Conservation (phyloP, 1,140 invertebrate species). For the Macrotrachela quadricornifera region DNA sequence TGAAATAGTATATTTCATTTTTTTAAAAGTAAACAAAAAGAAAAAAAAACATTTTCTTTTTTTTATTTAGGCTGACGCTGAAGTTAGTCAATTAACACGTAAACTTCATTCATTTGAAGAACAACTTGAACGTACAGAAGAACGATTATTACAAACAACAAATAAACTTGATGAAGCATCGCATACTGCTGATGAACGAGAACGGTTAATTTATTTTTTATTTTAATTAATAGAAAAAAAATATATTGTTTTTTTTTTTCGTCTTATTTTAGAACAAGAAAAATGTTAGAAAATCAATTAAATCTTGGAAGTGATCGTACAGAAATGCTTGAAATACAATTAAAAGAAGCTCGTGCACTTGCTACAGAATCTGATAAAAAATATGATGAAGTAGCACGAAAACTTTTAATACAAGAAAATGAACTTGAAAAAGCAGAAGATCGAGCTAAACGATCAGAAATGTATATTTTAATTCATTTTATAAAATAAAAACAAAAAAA, state of each 20-base stretch:
- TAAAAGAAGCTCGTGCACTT: conserved; percentile 90
- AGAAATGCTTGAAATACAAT: conserved; percentile 86
- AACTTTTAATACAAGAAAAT: conserved; percentile 75
- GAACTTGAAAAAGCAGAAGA: conserved; percentile 83
- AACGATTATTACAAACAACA: conserved; percentile 80
- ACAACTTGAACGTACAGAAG: conserved; percentile 90
- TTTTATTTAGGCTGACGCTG: conserved; percentile 64
- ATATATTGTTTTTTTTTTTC: neutral
- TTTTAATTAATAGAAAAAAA: neutral
- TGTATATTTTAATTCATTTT: conserved; percentile 40
- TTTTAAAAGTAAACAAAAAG: neutral
- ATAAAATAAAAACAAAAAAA: no score
- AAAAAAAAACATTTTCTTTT: no score
- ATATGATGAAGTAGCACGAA: conserved; percentile 98
- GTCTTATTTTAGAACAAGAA: conserved; percentile 55
- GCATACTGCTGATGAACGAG: conserved; percentile 93
- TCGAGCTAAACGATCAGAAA: conserved; percentile 64
- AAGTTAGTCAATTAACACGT: conserved; percentile 87
- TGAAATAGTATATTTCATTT: conserved; percentile 5
- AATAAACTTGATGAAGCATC: conserved; percentile 93
- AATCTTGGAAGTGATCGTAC: conserved; percentile 96
- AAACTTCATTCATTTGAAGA: conserved; percentile 94
- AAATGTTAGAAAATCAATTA: conserved; percentile 95
- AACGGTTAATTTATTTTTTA: conserved; percentile 50
- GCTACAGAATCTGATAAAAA: conserved; percentile 98